These are phyloP conservation scores for Mythimna vitellina DNA, from an alignment of 2,888 invertebrate species.

Conservation along the genomic window DNA sequence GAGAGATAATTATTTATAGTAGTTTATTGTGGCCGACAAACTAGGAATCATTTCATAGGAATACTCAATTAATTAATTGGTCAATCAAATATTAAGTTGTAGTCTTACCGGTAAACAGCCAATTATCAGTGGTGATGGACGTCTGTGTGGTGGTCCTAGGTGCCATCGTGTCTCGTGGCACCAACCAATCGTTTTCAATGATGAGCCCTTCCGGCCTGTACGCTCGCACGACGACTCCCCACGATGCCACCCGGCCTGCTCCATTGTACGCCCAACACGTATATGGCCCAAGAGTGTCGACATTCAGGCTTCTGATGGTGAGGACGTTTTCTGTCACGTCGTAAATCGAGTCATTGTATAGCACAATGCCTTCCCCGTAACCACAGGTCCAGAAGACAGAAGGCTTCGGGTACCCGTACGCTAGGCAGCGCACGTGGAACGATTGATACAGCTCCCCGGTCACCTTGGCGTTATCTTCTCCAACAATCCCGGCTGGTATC, in stretches of 20 bases:
- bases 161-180: not conserved
- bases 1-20: no score
- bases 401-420: conserved; percentile 95
- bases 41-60: no score
- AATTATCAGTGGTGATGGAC: not conserved
- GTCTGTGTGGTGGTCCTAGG: not conserved
- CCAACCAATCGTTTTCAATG: not conserved
- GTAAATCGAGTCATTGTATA: conserved; percentile 92
- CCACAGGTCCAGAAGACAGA: conserved; percentile 96
- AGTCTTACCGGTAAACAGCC: not conserved
- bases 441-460: conserved; percentile 93
- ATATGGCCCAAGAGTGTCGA: not conserved
- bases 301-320: not conserved
- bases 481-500: conserved; percentile 92
- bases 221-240: not conserved
- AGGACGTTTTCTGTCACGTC: conserved; percentile 94
- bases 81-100: not conserved
- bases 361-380: conserved; percentile 93
- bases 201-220: not conserved
- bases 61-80: no score
- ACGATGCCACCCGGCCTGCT: not conserved
- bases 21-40: no score
- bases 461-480: conserved; percentile 91
- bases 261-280: conserved; percentile 1
- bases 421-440: conserved; percentile 94